phyloP scores from a whole-genome alignment of 2,113 vertebrate species.

The Zosterops lateralis region DNA sequence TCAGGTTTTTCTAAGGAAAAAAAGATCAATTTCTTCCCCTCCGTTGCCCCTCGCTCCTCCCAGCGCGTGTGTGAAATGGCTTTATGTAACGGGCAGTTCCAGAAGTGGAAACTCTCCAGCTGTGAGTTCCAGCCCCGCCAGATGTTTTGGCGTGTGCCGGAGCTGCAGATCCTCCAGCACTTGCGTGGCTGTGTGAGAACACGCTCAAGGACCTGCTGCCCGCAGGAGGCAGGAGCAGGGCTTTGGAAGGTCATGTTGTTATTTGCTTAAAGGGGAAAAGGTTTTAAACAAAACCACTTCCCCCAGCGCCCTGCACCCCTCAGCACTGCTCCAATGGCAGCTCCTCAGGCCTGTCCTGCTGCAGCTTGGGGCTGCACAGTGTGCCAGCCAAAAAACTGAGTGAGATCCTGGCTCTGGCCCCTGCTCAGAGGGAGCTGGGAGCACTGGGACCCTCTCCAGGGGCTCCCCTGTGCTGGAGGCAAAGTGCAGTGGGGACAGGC shows the following conservation, averaged over 20 bases:
- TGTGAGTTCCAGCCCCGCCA: slow-evolving; percentile 60
- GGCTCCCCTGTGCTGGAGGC: not conserved
- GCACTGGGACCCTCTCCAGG: not conserved
- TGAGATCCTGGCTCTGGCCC: not conserved
- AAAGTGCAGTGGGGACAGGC: accelerated
- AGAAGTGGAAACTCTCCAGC: slow-evolving; percentile 59
- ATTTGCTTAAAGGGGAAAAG: not conserved
- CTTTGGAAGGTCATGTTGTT: slow-evolving; percentile 25
- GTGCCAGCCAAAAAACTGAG: not conserved
- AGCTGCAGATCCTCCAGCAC: slow-evolving; percentile 10
- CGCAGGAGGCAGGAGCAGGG: slow-evolving; percentile 36
- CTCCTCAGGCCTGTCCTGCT: accelerated
- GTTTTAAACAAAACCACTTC: not conserved
- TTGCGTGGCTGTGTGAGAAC: slow-evolving; percentile 42
- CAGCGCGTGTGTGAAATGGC: slow-evolving; percentile 35
- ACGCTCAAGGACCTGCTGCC: slow-evolving; percentile 40
- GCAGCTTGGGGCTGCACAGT: not conserved
- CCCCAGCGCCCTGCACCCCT: not conserved
- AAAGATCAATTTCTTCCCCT: slow-evolving; percentile 42
- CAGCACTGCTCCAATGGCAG: accelerated
- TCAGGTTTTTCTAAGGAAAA: not conserved
- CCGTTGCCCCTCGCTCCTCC: slow-evolving; percentile 48
- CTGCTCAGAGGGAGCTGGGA: not conserved
- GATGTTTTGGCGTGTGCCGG: slow-evolving; percentile 50
- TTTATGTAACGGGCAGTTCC: slow-evolving; percentile 64